phyloP scores from a whole-genome alignment of 1,140 invertebrate species.

The Stenopsyche tienmushanensis region DNA sequence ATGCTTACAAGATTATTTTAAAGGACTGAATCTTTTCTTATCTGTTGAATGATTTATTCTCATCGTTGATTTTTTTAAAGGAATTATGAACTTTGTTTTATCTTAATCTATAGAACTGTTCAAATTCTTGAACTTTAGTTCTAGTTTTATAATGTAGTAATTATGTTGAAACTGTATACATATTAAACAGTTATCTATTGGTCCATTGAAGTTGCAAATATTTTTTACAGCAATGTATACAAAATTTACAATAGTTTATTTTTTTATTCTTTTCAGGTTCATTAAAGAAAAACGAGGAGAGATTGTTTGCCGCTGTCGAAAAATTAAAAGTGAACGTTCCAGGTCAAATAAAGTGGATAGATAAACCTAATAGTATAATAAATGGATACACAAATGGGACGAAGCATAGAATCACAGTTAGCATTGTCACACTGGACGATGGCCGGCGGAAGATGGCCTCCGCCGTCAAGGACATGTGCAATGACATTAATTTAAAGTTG shows the following conservation, averaged over 20 bases:
- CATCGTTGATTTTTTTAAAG: neutral
- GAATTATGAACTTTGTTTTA: neutral
- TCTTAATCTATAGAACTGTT: too few species aligned
- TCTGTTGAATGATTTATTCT: neutral
- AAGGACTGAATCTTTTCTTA: neutral
- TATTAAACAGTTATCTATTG: too few species aligned
- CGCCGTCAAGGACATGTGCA: constrained; percentile 46
- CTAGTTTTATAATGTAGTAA: too few species aligned
- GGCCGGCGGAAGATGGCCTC: constrained; percentile 58
- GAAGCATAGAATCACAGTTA: constrained; percentile 52
- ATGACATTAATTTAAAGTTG: constrained; percentile 6
- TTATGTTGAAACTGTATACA: too few species aligned
- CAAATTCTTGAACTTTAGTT: too few species aligned
- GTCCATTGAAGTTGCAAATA: too few species aligned
- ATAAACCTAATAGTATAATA: constrained; percentile 48
- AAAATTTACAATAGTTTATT: constrained; percentile 15
- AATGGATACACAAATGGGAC: constrained; percentile 61
- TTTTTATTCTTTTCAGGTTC: constrained; percentile 53
- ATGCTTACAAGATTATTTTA: too few species aligned
- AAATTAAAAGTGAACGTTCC: constrained; percentile 53
- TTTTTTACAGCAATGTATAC: too few species aligned
- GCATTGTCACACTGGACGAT: constrained; percentile 53
- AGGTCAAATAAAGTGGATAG: constrained; percentile 60
- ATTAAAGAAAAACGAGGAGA: constrained; percentile 58
- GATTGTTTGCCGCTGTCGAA: constrained; percentile 57